phyloP scores from a whole-genome alignment of 2,888 invertebrate genomes.

The Volucella bombylans region DNA sequence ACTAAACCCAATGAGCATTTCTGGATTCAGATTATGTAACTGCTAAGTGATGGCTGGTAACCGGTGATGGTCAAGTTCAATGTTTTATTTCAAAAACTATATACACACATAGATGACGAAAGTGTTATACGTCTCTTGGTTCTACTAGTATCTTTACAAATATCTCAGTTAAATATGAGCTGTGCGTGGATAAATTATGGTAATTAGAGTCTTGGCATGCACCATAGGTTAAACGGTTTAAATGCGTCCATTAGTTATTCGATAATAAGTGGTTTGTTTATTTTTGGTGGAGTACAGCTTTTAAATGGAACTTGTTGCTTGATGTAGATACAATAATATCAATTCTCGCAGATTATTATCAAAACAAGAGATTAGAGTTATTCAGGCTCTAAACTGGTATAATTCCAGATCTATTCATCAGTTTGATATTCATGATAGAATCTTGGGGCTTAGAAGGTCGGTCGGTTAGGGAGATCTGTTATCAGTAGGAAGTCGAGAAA shows the following conservation, averaged over 20 bases:
- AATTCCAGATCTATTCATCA: background rate
- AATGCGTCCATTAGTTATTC: background rate
- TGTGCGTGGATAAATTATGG: background rate
- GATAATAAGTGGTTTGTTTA: background rate
- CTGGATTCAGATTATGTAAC: conserved; percentile 29
- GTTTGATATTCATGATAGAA: too few relatives aligned
- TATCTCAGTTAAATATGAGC: background rate
- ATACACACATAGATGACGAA: background rate
- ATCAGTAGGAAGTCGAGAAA: too few relatives aligned
- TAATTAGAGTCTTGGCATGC: background rate
- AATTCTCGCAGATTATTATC: conserved; percentile 5
- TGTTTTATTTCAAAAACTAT: conserved; percentile 1
- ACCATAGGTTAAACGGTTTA: background rate
- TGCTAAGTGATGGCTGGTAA: too few relatives aligned
- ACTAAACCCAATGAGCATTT: conserved; percentile 5
- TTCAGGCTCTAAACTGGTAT: background rate
- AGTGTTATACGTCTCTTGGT: conserved; percentile 4
- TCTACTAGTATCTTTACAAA: background rate
- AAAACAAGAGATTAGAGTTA: background rate
- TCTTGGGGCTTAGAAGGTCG: too few relatives aligned
- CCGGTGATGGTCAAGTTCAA: conserved; percentile 46
- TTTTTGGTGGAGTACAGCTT: background rate
- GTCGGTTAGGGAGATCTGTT: too few relatives aligned
- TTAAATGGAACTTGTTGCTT: conserved; percentile 19
- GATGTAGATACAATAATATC: conserved; percentile 8